phyloP scores from a whole-genome alignment of 2,888 invertebrate species.

The Acleris literana region DNA sequence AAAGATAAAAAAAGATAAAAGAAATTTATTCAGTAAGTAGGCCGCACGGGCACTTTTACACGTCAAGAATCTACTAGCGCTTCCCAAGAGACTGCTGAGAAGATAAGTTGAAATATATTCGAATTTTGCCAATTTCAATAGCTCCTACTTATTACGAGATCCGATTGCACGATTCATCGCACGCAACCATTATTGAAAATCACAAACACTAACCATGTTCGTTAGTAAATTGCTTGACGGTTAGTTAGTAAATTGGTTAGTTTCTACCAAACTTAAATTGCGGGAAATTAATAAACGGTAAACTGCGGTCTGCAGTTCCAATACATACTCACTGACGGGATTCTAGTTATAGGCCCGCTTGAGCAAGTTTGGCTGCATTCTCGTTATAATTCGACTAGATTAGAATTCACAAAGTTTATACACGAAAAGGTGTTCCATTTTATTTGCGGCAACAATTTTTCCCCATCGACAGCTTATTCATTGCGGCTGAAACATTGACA shows the following conservation, averaged over 20 bases:
- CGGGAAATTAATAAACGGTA: slow-evolving; percentile 23
- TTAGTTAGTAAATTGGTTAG: neutral
- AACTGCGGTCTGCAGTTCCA: slow-evolving; percentile 22
- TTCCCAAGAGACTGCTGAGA: too few species aligned
- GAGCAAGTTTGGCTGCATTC: slow-evolving; percentile 10
- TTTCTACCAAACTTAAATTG: slow-evolving; percentile 21
- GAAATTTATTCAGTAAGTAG: too few species aligned
- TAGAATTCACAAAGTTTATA: slow-evolving; percentile 5
- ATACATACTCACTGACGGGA: slow-evolving; percentile 1
- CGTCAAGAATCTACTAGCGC: too few species aligned
- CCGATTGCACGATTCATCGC: neutral
- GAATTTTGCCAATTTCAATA: too few species aligned
- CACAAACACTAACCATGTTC: slow-evolving; percentile 4
- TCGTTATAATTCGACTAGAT: slow-evolving; percentile 15
- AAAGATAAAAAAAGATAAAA: too few species aligned
- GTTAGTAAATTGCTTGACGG: slow-evolving; percentile 1
- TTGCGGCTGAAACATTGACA: slow-evolving; percentile 76
- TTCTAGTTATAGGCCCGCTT: neutral
- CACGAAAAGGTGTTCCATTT: slow-evolving; percentile 9
- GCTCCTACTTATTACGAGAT: neutral
- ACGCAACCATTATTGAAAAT: neutral
- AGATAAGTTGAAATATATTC: too few species aligned
- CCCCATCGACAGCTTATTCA: slow-evolving; percentile 45
- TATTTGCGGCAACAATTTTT: slow-evolving; percentile 32
- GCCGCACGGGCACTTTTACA: too few species aligned